Base-by-base conservation (phyloP, 2,113 vertebrate genomes). In the Varanus salvator region DNA sequence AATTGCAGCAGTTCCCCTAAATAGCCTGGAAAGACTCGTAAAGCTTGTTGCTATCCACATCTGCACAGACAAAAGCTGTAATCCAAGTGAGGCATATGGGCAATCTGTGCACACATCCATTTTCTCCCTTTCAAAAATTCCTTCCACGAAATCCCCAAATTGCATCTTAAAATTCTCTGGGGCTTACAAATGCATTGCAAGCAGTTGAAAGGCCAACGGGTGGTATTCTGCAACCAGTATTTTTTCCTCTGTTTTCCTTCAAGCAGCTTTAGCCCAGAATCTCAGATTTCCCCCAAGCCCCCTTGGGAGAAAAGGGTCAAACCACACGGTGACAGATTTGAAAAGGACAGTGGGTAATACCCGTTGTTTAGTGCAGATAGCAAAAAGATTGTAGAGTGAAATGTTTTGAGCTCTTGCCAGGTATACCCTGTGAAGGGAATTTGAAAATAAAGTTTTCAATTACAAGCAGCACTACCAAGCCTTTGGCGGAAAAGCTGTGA, bases 391-490 rank as follows among this genome's bases (percentile, higher is more conserved):
- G 88, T 52, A 64, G 80, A 87, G 11, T 60, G 86, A 94, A 95
- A 89, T 85, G 91, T 92, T 95, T 93, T 92, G 92, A 96, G 89
- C 93, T 93, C 88, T 78, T 94, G 92, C 93, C 93, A 96, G 90
- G 91, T 93, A 90, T 85, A 93, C 50, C 87, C 91, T 82, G 80
- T 86, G 90, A 95, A 91, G 86, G 44, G 72, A 90, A 96, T 95
- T 94, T 89, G 69, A 92, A 94, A 95, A 94, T 52, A 89, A 89
- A 94, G 75, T 91, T 94, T 95, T 87, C 89, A 88, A 92, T 93
- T 77, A 78, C 77, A 94, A 76, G 57, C 1, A 2, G 71, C n/a
- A 89, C 93, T 93, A 93, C 91, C 89, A 93, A 95, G 77, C 21
- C 74, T 89, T 92, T 71, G 68, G 89, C 34, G 25, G 52, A 92